Conservation (phyloP, 2,888 invertebrate genomes). For the Drosophila birchii region DNA sequence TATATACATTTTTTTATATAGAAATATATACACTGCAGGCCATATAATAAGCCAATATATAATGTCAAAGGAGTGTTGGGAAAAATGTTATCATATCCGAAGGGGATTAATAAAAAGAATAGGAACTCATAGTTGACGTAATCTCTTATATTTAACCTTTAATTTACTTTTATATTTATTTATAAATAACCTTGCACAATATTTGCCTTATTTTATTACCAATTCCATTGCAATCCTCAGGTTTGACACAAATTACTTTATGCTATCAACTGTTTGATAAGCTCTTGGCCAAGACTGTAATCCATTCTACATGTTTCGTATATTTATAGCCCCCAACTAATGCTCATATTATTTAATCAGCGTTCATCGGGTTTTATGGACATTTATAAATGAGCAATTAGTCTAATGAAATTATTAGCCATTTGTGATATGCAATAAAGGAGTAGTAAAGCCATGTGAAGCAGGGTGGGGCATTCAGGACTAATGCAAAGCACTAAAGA, state of each 20-base stretch:
- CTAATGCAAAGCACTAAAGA: not conserved
- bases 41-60: slow-evolving; percentile 9
- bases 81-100: slow-evolving; percentile 6
- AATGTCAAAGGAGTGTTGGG: slow-evolving; percentile 53
- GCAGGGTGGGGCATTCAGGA: not conserved
- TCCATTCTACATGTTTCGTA: slow-evolving; percentile 12
- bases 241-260: slow-evolving; percentile 4
- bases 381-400: slow-evolving; percentile 38
- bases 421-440: slow-evolving; percentile 35
- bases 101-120: not conserved
- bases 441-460: slow-evolving; percentile 10
- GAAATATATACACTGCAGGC: not conserved
- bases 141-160: not conserved
- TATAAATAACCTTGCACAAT: not conserved
- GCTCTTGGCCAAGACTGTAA: slow-evolving; percentile 2
- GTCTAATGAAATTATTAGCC: slow-evolving; percentile 40
- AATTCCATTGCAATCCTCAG: not conserved
- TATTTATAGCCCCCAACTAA: slow-evolving; percentile 13
- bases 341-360: slow-evolving; percentile 39
- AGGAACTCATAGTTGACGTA: not conserved
- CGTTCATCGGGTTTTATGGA: slow-evolving; percentile 35
- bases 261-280: slow-evolving; percentile 4
- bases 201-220: not conserved
- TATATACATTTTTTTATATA: slow-evolving; percentile 58
- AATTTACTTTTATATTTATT: not conserved